Base-by-base conservation (phyloP, 2,113 vertebrate species). In the Dromas ardeola region DNA sequence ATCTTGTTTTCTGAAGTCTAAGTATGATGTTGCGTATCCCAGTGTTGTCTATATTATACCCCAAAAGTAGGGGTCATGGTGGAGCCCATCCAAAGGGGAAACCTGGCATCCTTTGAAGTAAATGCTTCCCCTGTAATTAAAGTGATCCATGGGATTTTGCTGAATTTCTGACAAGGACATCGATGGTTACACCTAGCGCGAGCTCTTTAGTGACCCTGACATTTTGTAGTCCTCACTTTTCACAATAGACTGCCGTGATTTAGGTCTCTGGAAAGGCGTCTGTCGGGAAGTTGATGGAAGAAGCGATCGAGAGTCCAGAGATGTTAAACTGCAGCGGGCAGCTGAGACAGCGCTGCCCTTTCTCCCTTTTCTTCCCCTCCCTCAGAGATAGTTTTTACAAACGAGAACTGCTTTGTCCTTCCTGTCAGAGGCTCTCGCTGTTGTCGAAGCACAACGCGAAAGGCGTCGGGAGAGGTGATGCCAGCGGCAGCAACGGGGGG, bases 41-140 rank as follows among this genome's bases (percentile, higher is more conserved):
- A 8, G 0, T 15, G 9, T 65, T 25, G 16, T 5, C 1, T 9
- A 5, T 13, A 5, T 70, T 42, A 2, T 23, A 10, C 29, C 63
- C 34, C 69, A 59, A 2, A 43, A 45, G 36, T 2, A 18, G 83
- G 42, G 50, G 8, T 47, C 22, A 27, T 1, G 63, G 10, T 11
- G 32, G 67, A 43, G 40, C 80, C 50, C 52, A 10, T 16, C 63
- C 2, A 15, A 67, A 67, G 72, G 69, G 66, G 23, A 20, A 73
- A 63, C 21, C 61, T 52, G 62, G 16, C 70, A 43, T 76, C 47
- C 69, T 53, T 65, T 50, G 67, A 23, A 67, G 52, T n/a, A 26
- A 77, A 49, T 7, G 27, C 56, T 86, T 81, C 67, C 53, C 29
- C 56, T 80, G 69, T 61, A 56, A 82, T 90, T 86, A 53, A 71